Base-by-base conservation (phyloP, 2,797 vertebrate species). In the Microctenopoma lineatum region DNA sequence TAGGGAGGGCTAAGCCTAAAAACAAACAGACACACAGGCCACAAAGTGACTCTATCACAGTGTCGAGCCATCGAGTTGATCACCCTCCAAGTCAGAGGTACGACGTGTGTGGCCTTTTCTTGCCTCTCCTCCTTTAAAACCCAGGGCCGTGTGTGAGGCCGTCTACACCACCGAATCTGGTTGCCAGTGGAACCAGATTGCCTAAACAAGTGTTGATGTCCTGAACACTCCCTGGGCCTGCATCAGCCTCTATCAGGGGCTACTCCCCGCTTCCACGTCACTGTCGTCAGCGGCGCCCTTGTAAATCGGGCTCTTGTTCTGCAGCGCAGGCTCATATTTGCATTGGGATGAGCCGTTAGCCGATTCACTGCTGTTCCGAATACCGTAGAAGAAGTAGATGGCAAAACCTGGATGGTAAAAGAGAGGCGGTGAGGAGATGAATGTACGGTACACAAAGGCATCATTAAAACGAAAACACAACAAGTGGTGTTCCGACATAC, bases 361-460 rank as follows among this genome's bases (percentile, higher is more conserved):
- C 0, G 88, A 93, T 79, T 97, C 96, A 0, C 81, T 89, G 66
- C 98, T 99, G 93, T 99, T 92, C 85, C 60, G 53, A n/a, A 99
- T 95, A 10, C 97, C 97, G 0, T 99, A 99, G 41, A 87, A 42
- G 14, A 99, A 98, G 90, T 99, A 99, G 90, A 98, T 97, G 27
- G 61, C 3, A 57, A 98, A 98, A 59, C 97, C 98, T 99, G 88
- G 25, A 65, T 51, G 46, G 42, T 9, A 41, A 51, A 11, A n/a
- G 45, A 68, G 18, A 45, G 16, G 27, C 0, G 5, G 41, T 10
- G 47, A 21, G 15, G 32, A 38, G 64, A 81, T 4, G 18, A 67
- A 66, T 34, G 32, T 34, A 34, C 9, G 32, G 55, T 1, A 21
- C 9, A 8, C 2, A 1, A 14, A 21, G 7, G 44, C 9, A 0